Evolutionary conservation across 2,888 invertebrate species (phyloP).

Genomic region (Platycnemis pennipes): DNA sequence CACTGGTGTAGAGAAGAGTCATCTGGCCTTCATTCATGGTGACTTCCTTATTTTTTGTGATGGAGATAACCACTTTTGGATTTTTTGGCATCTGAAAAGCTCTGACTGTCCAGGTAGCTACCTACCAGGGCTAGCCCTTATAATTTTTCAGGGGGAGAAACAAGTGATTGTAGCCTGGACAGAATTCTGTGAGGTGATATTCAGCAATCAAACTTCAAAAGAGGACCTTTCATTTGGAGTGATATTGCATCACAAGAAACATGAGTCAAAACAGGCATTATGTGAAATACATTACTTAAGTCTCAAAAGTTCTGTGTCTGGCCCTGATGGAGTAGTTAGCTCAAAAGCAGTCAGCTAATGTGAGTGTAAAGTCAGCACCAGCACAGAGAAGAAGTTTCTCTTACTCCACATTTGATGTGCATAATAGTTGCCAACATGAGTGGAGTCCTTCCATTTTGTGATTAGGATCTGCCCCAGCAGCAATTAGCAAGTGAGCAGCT

Average conservation of each 20-base stretch:
- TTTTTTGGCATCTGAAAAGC: not conserved
- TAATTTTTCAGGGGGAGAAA: not conserved
- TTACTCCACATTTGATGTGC: too few relatives aligned
- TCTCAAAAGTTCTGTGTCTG: slow-evolving; percentile 16
- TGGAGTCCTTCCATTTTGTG: slow-evolving; percentile 40
- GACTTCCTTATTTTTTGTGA: not conserved
- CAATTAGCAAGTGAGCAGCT: slow-evolving; percentile 15
- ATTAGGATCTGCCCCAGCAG: slow-evolving; percentile 50
- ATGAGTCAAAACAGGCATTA: not conserved
- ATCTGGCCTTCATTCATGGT: not conserved
- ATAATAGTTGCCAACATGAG: slow-evolving; percentile 26
- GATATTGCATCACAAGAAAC: not conserved
- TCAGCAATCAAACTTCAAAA: not conserved
- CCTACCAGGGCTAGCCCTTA: too few relatives aligned
- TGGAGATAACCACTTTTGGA: not conserved
- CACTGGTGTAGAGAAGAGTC: not conserved
- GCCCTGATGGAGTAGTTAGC: not conserved
- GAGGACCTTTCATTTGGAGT: not conserved
- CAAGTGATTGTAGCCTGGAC: not conserved
- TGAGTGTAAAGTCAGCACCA: not conserved
- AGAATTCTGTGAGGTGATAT: not conserved
- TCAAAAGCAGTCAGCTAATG: slow-evolving; percentile 57
- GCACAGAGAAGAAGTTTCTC: slow-evolving; percentile 20
- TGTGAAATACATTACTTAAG: not conserved
- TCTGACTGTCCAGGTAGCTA: not conserved